Conservation (phyloP, 2,113 vertebrate species). For the Thermophis baileyi region DNA sequence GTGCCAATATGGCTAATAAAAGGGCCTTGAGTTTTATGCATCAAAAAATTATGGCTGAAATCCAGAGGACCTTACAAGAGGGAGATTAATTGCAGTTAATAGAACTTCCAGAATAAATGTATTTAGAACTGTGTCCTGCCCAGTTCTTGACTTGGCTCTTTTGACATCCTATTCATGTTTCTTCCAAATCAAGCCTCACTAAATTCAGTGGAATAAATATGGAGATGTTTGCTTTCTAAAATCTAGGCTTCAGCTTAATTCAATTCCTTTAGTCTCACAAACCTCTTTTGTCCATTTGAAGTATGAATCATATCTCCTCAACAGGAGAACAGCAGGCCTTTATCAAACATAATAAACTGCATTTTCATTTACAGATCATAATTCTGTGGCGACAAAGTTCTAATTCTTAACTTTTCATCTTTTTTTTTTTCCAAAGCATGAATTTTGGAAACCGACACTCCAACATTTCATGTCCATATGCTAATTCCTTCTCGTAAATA, state of each 20-base stretch:
- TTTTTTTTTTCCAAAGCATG: conserved; percentile 7
- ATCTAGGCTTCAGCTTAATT: not conserved
- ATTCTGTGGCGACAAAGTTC: conserved; percentile 26
- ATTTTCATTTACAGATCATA: conserved; percentile 4
- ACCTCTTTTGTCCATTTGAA: not conserved
- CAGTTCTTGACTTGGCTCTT: not conserved
- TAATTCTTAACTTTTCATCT: conserved; percentile 13
- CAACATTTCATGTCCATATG: not conserved
- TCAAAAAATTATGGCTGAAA: not conserved
- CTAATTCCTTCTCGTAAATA: not conserved
- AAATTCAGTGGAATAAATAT: not conserved
- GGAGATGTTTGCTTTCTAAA: not conserved
- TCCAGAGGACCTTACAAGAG: not conserved
- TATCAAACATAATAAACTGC: not conserved
- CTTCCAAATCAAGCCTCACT: not conserved
- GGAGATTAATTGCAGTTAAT: not conserved
- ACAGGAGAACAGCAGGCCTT: not conserved
- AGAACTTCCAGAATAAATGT: not conserved
- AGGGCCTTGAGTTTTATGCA: not conserved
- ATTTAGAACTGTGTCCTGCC: not conserved
- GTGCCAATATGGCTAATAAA: not conserved
- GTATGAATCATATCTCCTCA: conserved; percentile 7
- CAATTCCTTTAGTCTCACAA: not conserved
- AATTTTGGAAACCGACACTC: conserved; percentile 2
- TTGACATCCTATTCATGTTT: not conserved